These are phyloP conservation scores for Naja naja DNA, from an alignment of 2,113 vertebrate species.

Conservation along the genomic window DNA sequence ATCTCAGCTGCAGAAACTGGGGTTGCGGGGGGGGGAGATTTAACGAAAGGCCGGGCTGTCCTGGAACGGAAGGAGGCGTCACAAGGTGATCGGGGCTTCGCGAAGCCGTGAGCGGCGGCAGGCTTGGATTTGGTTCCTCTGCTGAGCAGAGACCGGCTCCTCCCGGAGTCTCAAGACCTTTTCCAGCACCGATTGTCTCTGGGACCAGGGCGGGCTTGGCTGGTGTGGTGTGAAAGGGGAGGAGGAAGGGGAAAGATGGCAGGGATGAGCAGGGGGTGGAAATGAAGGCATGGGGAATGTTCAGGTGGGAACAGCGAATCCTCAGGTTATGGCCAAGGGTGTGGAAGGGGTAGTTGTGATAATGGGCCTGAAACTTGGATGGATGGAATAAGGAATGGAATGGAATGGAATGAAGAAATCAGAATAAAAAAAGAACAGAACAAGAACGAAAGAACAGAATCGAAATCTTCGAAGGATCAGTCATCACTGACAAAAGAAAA, in stretches of 20 bases:
- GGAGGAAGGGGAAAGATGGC: not conserved
- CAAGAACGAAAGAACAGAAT: too few species aligned
- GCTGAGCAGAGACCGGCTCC: too few species aligned
- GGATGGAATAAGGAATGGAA: too few species aligned
- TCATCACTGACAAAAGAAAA: too few species aligned
- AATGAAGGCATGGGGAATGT: not conserved
- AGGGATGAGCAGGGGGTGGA: not conserved
- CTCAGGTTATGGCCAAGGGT: not conserved
- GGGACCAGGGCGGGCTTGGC: not conserved
- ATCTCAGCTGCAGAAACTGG: not conserved
- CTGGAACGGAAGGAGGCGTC: not conserved
- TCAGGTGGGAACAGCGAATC: not conserved
- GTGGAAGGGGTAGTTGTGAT: not conserved
- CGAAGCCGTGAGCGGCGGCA: not conserved
- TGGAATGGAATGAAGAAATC: accelerated
- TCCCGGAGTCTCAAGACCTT: not conserved
- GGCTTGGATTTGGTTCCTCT: not conserved
- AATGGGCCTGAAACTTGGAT: not conserved
- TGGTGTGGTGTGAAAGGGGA: too few species aligned
- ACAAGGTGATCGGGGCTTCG: not conserved
- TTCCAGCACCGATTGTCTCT: not conserved
- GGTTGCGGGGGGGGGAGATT: too few species aligned
- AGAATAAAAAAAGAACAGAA: too few species aligned
- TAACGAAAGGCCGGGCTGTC: not conserved
- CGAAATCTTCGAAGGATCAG: too few species aligned